Evolutionary conservation across 2,797 vertebrate genomes (phyloP), one percentile per base, ranked within the genome.

Genomic region (Notolabrus celidotus): DNA sequence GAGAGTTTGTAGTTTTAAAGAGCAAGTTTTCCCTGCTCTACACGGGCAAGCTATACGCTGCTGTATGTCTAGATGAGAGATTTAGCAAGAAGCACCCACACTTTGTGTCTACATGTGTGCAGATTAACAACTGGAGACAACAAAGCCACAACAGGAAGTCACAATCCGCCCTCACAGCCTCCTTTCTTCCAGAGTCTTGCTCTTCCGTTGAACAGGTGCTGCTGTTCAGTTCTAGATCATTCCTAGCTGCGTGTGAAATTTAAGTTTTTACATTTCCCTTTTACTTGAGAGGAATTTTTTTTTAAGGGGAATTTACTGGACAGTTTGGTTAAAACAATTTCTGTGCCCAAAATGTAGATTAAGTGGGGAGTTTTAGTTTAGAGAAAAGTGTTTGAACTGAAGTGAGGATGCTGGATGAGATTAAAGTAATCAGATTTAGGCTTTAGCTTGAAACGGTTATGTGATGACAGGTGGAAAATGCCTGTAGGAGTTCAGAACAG

Each of bases 111-210:
- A 77, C 80, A 71, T 34, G 75, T 41, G 63, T 91, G 86, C 88
- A 88, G 77, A 79, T 72, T 71, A 65, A 82, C 74, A 82, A 61
- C 71, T 88, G 68, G 55, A 81, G 82, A 76, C 72, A 87, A 67
- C 86, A 91, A 87, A 91, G 83, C 88, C 90, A 89, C 93, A 94
- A 93, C 92, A 94, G 93, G 94, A 94, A 95, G 88, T 70, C 64
- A 53, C 72, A 77, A 72, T 20, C 91, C 88, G 91, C 88, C 90
- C 86, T 90, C 90, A 86, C 65, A 86, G 79, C 66, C 80, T 83
- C 55, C 50, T 76, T 78, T 82, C 77, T n/a, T 82, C 84, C 87
- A 69, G 38, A 71, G 15, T 71, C 62, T 69, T 15, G 42, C 58
- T 82, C 59, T 86, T 86, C 80, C 31, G 89, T 88, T 87, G 46